A percentile compares a stretch with the other conserved stretches of the same genome.
Conservation (phyloP, 2,113 vertebrate species). For the Agapornis roseicollis region DNA sequence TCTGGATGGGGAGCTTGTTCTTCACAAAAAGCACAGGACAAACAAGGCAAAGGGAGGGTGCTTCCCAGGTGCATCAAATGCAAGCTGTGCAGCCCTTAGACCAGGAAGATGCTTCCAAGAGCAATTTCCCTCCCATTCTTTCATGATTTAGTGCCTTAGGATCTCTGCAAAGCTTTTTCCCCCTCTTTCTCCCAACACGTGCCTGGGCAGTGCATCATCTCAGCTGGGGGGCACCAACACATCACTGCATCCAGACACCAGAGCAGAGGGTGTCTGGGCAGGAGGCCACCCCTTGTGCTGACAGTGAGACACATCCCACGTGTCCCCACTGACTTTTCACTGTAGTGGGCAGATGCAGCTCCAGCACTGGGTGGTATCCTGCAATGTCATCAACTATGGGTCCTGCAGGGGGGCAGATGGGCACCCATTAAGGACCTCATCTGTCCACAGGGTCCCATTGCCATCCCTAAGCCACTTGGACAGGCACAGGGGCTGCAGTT, state of each 20-base stretch:
- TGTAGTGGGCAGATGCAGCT: background rate
- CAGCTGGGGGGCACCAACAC: fast-evolving
- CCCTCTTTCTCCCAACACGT: background rate
- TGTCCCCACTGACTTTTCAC: background rate
- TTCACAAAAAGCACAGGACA: background rate
- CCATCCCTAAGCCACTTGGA: fast-evolving
- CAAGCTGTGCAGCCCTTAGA: background rate
- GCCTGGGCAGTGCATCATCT: background rate
- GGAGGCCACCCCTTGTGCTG: background rate
- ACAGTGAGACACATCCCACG: fast-evolving
- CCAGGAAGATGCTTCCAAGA: background rate
- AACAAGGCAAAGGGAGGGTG: background rate
- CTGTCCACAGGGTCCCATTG: fast-evolving
- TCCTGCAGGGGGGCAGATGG: background rate
- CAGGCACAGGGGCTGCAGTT: background rate
- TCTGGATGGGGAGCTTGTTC: background rate
- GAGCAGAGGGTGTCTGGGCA: background rate
- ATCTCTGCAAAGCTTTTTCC: background rate
- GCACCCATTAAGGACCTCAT: no score
- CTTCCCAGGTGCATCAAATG: background rate
- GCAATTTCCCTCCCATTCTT: fast-evolving
- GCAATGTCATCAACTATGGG: fast-evolving
- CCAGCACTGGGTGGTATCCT: background rate
- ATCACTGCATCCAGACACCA: fast-evolving
- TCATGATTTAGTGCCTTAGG: background rate